Base-by-base conservation (phyloP, 2,797 vertebrate species). In the Rhinophrynus dorsalis region DNA sequence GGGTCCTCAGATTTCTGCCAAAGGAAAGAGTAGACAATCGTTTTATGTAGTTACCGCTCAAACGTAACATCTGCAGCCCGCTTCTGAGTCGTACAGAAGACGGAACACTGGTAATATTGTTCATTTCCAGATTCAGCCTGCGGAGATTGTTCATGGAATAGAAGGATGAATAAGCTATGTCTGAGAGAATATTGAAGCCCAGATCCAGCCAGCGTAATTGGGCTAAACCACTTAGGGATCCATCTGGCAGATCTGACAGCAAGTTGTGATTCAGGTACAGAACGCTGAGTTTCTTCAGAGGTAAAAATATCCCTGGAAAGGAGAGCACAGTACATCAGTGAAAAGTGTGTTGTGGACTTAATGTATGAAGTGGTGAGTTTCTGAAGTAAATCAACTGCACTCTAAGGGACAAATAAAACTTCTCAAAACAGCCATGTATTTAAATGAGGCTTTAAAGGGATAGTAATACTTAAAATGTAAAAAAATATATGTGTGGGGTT, bases 181-280 rank as follows among this genome's bases (percentile, higher is more conserved):
- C 58, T 27, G 26, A 21, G 35, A 79, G 48, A 2, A 5, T 44
- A 55, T 79, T 77, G 2, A 55, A 23, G 0, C 70, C 69, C 11
- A 79, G 55, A 27, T 65, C 24, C 6, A 77, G 60, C 35, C 37
- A 67, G 3, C 71, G 64, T 24, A 79, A 42, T 3, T 51, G 55
- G 0, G 21, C 12, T 18, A 73, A 51, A 9, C 67, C 45, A 1
- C 23, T n/a, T 6, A 79, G 55, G 7, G 64, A 20, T 2, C 33
- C 27, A 18, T 67, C 70, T 0, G 38, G 10, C 7, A 79, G 32
- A 6, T 62, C 51, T 8, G 24, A 55, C 30, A 79, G 47, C 8
- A 38, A 15, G 44, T 79, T 79, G 27, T 72, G 12, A 8, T 32
- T 72, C 38, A 77, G 29, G 32, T 77, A 52, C 3, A 79, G 67